Evolutionary conservation across 2,888 invertebrate genomes (phyloP), one percentile per base, ranked within the genome.

Genomic region (Furcula furcula): DNA sequence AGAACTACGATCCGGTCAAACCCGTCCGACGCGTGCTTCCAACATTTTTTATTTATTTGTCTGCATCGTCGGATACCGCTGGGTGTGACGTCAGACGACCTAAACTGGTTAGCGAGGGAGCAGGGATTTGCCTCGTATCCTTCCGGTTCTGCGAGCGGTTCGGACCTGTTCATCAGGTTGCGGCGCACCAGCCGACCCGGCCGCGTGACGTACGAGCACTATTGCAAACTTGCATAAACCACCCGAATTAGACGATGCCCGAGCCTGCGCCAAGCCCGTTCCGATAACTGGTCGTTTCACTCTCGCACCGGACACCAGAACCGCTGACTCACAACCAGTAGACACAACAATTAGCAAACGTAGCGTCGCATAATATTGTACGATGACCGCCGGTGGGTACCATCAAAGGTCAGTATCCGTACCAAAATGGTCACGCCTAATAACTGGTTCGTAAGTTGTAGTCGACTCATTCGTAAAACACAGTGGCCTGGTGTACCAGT

Each of bases 31-130:
- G 86, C 84, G 88, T 87, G 87, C 86, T 87, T 85, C 84, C 87
- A 87, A 84, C 86, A 86, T 84, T 88, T 88, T 87, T 87, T 86
- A 84, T 86, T 88, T 88, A 87, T 87, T 88, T 84, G 85, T 87
- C 81, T 86, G 87, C 82, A 85, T 72, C 82, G 86, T 84, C 78
- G 79, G 81, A 78, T 86, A 86, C 87, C 87, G 87, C 87, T 86
- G 86, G 76, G 81, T 59, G 83, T 87, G 87, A 87, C 88, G 87
- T 87, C 86, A 87, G 73, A 69, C 86, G 72, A 87, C 86, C 88
- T 88, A 87, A 88, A 88, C 88, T 86, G 87, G 88, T 88, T 87
- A 82, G 80, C 76, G 85, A 86, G 83, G 88, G 86, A 86, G 86
- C 88, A 86, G 86, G 88, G 88, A 88, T 87, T 87, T 86, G 82